Base-by-base conservation (phyloP, 2,888 invertebrate genomes). In the Choreutis nemorana region DNA sequence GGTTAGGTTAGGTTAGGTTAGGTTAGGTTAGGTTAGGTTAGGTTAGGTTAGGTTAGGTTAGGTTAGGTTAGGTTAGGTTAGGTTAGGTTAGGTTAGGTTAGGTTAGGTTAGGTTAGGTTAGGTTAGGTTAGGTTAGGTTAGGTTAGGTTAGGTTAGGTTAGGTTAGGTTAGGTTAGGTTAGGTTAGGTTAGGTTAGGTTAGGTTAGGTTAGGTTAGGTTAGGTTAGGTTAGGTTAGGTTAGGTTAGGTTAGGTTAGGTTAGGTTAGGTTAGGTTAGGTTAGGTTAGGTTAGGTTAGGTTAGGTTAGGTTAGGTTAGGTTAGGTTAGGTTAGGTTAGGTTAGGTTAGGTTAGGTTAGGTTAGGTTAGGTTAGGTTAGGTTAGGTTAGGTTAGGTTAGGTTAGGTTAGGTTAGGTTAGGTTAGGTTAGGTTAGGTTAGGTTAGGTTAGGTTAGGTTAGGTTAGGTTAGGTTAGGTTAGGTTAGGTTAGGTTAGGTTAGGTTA, bases 161-260 rank as follows among this genome's bases (percentile, higher is more conserved):
- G 34, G 30, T 31, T 28, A 30, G 33, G 30, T 31, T 33, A 33
- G 30, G 33, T 29, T 30, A 33, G 30, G 35, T 32, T 32, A 32
- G 35, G 35, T 35, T 35, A 35, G 35, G 35, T 35, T 35, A 35
- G 35, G 35, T 35, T 35, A 35, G 35, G 35, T 35, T 35, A 35
- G 35, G 35, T 35, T 35, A 35, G 35, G 35, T 35, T 35, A 32
- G 35, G 35, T 35, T 35, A 35, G 35, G 35, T 35, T 35, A 35
- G 33, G 35, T 32, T 32, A 28, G 31, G 35, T 32, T 35, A 32
- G 35, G 35, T 32, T 35, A 32, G 35, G 35, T 32, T 35, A 32
- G 32, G 35, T 32, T 35, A 30, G 35, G 32, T 35, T 35, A 32
- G 35, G 35, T 35, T 35, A 32, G 35, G 32, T 32, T 35, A 35